A percentile compares a stretch with the other conserved stretches of the same genome.
Evolutionary conservation across 2,113 vertebrate species (phyloP).

Genomic region (Hiodon tergisus): DNA sequence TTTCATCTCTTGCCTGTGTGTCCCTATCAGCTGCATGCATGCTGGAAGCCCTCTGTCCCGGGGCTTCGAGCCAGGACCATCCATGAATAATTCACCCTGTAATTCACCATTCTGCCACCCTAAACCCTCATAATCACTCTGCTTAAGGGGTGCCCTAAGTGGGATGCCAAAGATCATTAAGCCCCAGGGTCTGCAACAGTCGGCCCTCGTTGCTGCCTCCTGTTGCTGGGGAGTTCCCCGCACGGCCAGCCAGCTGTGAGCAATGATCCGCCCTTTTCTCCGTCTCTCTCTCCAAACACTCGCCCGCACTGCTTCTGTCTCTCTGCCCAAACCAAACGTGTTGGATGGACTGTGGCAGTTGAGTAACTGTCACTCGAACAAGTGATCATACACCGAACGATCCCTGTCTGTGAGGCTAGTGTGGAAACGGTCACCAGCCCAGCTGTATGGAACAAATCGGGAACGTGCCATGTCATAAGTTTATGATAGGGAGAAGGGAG

Average conservation of each 20-base stretch:
- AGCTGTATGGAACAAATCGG: too few relatives aligned
- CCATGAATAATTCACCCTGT: conserved; percentile 56
- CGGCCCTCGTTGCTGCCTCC: background rate
- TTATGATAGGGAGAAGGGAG: too few relatives aligned
- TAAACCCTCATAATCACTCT: conserved; percentile 43
- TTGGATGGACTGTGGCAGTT: background rate
- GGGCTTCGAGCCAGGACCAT: conserved; percentile 46
- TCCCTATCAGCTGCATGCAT: background rate
- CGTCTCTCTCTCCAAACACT: background rate
- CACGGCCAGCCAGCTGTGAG: background rate
- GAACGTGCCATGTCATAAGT: too few relatives aligned
- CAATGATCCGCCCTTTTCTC: background rate
- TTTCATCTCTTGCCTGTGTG: too few relatives aligned
- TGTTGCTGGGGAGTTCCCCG: background rate
- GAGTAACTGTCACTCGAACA: too few relatives aligned
- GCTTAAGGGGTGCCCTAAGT: conserved; percentile 49
- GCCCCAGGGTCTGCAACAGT: background rate
- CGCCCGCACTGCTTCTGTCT: background rate
- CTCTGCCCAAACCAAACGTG: background rate
- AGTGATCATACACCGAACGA: too few relatives aligned
- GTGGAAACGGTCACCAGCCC: too few relatives aligned
- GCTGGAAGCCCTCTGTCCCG: conserved; percentile 44
- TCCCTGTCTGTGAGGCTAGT: too few relatives aligned
- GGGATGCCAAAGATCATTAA: conserved; percentile 45
- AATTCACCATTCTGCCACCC: conserved; percentile 36